Evolutionary conservation across 2,797 vertebrate genomes (phyloP), one percentile per base, ranked within the genome.

Genomic region (Tarsius wallacei): DNA sequence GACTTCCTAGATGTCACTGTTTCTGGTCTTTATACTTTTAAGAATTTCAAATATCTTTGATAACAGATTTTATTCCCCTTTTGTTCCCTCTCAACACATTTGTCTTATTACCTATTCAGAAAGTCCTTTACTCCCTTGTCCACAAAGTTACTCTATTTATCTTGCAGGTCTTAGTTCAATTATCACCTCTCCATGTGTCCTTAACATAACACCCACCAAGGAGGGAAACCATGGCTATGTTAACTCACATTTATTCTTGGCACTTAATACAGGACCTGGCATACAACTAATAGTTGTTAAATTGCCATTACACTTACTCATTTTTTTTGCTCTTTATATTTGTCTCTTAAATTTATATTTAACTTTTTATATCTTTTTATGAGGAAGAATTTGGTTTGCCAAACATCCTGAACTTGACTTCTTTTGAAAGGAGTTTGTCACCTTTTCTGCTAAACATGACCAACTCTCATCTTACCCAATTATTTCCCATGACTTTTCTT

Each of bases 281-380:
- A 55, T 36, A 66, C 11, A 78, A 19, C 42, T 68, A 68, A 31
- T 51, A 55, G 57, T 12, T 85, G 31, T 61, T 82, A 9, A 28
- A 21, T 78, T 73, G 68, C 8, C 8, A 53, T 66, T 82, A 28
- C 22, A 59, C 14, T 84, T 82, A 55, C 19, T 11, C 49, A n/a
- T 86, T 91, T 36, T 93, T 14, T 77, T 73, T 64, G 47, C 55
- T 66, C 42, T 42, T 42, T 88, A 42, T 63, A 33, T 42, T 42
- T 42, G 55, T 80, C 64, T 78, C 36, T 82, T 88, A 87, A 95
- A 83, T 59, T 61, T 51, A 36, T 24, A 64, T 83, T 89, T 89
- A 55, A 73, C 36, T 59, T 89, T 64, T 57, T 59, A 24, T 51
- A 9, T 90, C 6, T 42, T 81, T 88, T 77, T 33, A 80, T 84